phyloP scores from a whole-genome alignment of 2,113 vertebrate genomes.

The Mungos mungo region DNA sequence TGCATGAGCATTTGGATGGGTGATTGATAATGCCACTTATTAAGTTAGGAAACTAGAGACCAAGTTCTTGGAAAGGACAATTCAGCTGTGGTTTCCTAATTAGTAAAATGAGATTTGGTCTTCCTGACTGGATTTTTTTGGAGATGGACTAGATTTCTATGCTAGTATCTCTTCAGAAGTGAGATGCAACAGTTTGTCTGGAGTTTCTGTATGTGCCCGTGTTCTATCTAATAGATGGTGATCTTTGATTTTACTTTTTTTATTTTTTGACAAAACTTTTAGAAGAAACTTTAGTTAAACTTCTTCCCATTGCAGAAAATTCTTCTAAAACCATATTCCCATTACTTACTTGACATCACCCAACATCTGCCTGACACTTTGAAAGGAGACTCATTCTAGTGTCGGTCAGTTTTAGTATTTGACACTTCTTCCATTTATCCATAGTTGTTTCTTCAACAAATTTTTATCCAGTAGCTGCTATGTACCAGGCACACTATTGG shows the following conservation, averaged over 20 bases:
- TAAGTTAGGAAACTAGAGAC: background rate
- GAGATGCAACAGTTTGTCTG: background rate
- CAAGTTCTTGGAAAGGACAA: background rate
- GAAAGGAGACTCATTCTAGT: background rate
- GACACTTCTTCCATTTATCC: background rate
- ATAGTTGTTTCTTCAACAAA: background rate
- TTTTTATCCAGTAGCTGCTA: background rate
- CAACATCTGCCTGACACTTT: background rate
- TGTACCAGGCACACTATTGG: background rate
- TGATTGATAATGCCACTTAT: background rate
- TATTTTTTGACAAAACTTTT: background rate
- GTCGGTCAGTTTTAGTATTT: background rate
- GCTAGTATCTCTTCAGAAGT: background rate
- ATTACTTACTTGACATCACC: background rate
- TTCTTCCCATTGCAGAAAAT: background rate
- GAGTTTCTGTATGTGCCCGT: background rate
- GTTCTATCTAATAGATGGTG: background rate
- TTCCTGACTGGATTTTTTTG: background rate
- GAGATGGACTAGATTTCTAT: background rate
- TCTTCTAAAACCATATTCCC: background rate
- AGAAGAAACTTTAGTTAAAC: background rate
- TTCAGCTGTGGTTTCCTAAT: background rate
- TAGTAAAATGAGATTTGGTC: background rate
- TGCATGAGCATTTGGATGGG: background rate
- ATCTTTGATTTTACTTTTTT: background rate